Conservation (phyloP, 2,888 invertebrate species). For the Dynastes hyllus region DNA sequence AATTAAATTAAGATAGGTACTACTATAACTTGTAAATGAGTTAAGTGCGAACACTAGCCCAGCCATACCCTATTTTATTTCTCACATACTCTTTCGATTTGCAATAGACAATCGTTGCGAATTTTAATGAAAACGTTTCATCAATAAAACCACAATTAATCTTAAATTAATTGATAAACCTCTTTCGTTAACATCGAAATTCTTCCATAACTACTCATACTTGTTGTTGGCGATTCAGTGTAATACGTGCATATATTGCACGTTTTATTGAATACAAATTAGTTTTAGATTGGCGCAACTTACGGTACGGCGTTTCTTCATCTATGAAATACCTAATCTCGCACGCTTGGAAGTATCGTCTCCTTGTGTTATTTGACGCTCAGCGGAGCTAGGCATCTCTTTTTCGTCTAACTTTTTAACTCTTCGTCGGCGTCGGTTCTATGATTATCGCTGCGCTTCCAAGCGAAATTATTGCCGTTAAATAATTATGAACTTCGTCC, state of each 20-base stretch:
- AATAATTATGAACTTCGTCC: conserved; percentile 28
- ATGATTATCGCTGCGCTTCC: not conserved
- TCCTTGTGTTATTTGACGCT: not conserved
- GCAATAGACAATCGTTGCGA: no score
- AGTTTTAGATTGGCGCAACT: not conserved
- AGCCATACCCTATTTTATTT: no score
- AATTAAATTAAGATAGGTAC: no score
- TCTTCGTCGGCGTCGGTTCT: not conserved
- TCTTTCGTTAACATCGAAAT: not conserved
- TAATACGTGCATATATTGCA: not conserved
- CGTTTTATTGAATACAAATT: conserved; percentile 18
- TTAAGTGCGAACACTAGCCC: no score
- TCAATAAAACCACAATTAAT: not conserved
- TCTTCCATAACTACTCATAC: not conserved
- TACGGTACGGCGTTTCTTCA: not conserved
- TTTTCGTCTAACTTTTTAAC: not conserved
- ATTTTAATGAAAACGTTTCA: not conserved
- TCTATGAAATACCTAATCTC: not conserved
- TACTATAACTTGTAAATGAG: no score
- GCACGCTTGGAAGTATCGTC: not conserved
- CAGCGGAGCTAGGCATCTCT: not conserved
- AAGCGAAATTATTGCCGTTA: conserved; percentile 22
- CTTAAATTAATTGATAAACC: not conserved
- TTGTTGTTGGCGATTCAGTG: not conserved
- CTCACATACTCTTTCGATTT: no score